Base-by-base conservation (phyloP, 2,888 invertebrate species). In the Keiferia lycopersicella region DNA sequence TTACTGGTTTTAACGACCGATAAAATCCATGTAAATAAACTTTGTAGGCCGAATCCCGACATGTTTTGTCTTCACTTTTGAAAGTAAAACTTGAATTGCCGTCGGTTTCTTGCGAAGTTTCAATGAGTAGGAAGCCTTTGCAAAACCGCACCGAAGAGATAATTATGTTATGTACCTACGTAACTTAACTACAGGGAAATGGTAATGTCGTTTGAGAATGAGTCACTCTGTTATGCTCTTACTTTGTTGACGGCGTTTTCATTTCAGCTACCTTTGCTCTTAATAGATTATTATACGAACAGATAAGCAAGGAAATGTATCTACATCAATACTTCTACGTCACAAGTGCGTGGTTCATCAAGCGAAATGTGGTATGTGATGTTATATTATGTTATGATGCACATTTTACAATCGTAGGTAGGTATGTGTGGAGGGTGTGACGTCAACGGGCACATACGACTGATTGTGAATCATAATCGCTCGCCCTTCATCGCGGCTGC, bases 1-100 rank as follows among this genome's bases (percentile, higher is more conserved):
- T 82, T 79, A 80, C 71, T 76, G 70, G 68, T 75, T 78, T 82
- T 81, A 78, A 80, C 76, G 79, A 76, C 73, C 78, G 72, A 81
- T 78, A 77, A 76, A 77, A 78, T 73, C 72, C 77, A 79, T 77
- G 74, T 80, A 77, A 78, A 79, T 77, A 80, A 38, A 30, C 39
- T 58, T 6, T 39, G 51, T 51, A 59, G 22, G 16, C 16, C 20
- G 20, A 57, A 41, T 22, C 56, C 11, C 51, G 4, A 53, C 22
- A 34, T n/a, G 34, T 34, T 16, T 56, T 8, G 26, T 30, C 56
- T 56, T 26, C 14, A 20, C 20, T 34, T 45, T 30, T 56, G n/a
- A 14, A 56, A 34, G 26, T 16, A 8, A 12, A 16, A 56, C 8
- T 56, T 16, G 16, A 56, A 56, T 16, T 56, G 26, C n/a, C 56